Base-by-base conservation (phyloP, 2,113 vertebrate genomes). In the Sinocyclocheilus anshuiensis region DNA sequence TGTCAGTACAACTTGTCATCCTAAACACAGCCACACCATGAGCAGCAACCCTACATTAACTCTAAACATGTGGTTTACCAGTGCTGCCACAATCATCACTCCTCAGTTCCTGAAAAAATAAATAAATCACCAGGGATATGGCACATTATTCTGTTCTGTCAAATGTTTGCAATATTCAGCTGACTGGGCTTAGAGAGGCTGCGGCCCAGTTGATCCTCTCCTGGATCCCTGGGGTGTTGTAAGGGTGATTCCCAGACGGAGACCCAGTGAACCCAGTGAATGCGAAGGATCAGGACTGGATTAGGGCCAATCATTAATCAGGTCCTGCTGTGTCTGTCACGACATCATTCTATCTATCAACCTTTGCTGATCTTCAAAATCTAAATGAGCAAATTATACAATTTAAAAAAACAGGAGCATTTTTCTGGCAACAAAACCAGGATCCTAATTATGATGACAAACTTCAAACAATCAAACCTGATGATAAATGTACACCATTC, bases 41-140 rank as follows among this genome's bases (percentile, higher is more conserved):
- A 69, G 61, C 45, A 16, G 16, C 50, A 67, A 48, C 86, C 81
- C 0, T 22, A 88, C 85, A 89, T 91, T 89, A 88, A 84, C 80
- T 90, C 77, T 18, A 77, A 87, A 65, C 48, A 75, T 1, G 15
- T 13, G 65, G 77, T 77, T 89, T 65, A 45, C 45, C 61, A 11
- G 74, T n/a, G 18, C 55, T 77, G 86, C 50, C 13, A 65, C 39
- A 87, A 48, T 5, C 83, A 86, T 87, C 90, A 88, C 77, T 74
- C 87, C 86, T 77, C 84, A 86, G 80, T 39, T 53, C 29, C 42
- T 50, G 75, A 50, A 50, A 50, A 50, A 39, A 77, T 53, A 15
- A 48, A 29, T 36, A 71, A 3, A 16, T 72, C 2, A 45, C 13
- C 7, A 53, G 45, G n/a, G 74, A 26, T 50, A 77, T 50, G 48